Conservation (phyloP, 2,888 invertebrate genomes). For the Myopa testacea region DNA sequence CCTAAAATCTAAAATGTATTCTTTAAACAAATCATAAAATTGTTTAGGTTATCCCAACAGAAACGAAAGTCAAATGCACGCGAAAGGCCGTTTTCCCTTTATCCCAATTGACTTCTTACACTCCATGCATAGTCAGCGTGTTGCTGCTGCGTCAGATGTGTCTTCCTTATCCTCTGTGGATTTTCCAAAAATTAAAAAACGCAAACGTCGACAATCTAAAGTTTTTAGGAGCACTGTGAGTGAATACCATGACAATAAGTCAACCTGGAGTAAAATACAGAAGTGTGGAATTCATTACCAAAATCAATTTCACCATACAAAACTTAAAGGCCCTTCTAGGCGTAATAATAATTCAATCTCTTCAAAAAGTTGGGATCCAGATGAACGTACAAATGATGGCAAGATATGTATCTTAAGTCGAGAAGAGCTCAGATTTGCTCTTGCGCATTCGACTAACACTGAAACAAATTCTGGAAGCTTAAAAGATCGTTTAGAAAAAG, state of each 20-base stretch:
- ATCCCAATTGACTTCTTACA: slow-evolving; percentile 7
- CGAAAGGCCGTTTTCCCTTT: background rate
- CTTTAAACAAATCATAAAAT: no score
- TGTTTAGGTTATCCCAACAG: background rate
- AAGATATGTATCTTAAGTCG: slow-evolving; percentile 54
- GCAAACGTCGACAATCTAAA: slow-evolving; percentile 44
- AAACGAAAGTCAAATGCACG: background rate
- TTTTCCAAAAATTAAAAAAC: slow-evolving; percentile 49
- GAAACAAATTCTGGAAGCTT: slow-evolving; percentile 44
- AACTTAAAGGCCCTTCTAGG: slow-evolving; percentile 4
- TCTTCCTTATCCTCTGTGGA: slow-evolving; percentile 52
- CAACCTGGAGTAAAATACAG: background rate
- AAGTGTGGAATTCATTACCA: background rate
- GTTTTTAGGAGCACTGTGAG: background rate
- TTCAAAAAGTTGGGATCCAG: slow-evolving; percentile 43
- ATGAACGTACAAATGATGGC: slow-evolving; percentile 43
- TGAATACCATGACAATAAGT: background rate
- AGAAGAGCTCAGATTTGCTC: slow-evolving; percentile 58
- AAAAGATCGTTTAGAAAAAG: slow-evolving; percentile 49
- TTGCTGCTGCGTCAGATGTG: slow-evolving; percentile 44
- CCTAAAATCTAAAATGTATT: no score
- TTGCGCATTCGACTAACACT: slow-evolving; percentile 48
- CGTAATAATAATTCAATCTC: slow-evolving; percentile 37
- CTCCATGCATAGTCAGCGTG: slow-evolving; percentile 37
- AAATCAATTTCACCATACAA: background rate